A percentile compares a stretch with the other conserved stretches of the same genome.
phyloP scores from a whole-genome alignment of 2,888 invertebrate genomes.

The Dromius quadrimaculatus region DNA sequence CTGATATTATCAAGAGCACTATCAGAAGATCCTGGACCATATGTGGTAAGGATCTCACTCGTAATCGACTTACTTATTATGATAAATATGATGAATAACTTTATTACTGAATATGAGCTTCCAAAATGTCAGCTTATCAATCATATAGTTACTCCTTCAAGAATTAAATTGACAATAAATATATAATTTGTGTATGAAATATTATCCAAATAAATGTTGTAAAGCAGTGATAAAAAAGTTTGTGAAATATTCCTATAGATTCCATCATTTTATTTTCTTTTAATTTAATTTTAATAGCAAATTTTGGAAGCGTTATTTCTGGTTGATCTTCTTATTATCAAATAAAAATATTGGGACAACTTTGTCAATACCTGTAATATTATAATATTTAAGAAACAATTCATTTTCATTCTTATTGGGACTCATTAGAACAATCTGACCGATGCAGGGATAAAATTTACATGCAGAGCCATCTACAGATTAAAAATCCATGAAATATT shows the following conservation, averaged over 20 bases:
- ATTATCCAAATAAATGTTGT: conserved; percentile 31
- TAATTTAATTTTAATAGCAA: no score
- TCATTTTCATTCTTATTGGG: no score
- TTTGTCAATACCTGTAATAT: no score
- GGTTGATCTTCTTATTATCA: no score
- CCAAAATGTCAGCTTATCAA: conserved; percentile 13
- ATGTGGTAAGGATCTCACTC: conserved; percentile 70
- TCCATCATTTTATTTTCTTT: conserved; percentile 20
- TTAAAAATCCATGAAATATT: no score
- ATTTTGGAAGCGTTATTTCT: no score
- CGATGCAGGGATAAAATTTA: no score
- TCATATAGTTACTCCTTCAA: not conserved
- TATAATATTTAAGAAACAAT: no score
- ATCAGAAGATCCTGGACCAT: conserved; percentile 80
- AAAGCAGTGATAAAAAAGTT: not conserved
- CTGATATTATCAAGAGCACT: conserved; percentile 75
- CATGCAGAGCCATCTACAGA: no score
- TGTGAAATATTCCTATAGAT: conserved; percentile 8
- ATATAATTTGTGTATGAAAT: conserved; percentile 16
- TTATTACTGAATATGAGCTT: not conserved
- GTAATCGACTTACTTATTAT: conserved; percentile 31
- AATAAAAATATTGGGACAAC: no score
- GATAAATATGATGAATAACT: conserved; percentile 3
- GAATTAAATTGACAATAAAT: conserved; percentile 10
- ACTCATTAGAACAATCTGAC: no score